Evolutionary conservation across 2,888 invertebrate species (phyloP).

Genomic region (Watsonalla cultraria): DNA sequence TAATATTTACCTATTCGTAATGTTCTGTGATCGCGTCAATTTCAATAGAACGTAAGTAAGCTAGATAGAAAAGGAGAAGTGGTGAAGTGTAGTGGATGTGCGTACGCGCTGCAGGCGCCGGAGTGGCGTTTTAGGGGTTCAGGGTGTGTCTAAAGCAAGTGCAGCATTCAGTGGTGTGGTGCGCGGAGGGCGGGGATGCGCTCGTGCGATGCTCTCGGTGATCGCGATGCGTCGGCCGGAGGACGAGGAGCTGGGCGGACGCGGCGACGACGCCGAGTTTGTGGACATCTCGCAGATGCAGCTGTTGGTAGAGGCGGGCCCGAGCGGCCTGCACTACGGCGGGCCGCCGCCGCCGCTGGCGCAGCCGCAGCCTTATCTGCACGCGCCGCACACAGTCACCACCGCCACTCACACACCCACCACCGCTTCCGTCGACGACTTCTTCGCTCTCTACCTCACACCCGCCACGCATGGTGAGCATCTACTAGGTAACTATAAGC

Average conservation of each 20-base stretch:
- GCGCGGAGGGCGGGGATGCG: conserved; percentile 66
- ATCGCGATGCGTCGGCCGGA: conserved; percentile 88
- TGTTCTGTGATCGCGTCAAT: conserved; percentile 74
- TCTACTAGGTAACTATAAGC: conserved; percentile 13
- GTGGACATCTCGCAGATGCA: conserved; percentile 91
- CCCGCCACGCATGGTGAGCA: conserved; percentile 80
- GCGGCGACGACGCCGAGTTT: conserved; percentile 83
- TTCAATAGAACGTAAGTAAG: conserved; percentile 55
- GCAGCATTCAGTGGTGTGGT: conserved; percentile 46
- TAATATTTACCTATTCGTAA: conserved; percentile 53
- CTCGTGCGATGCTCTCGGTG: conserved; percentile 79
- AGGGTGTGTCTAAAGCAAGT: conserved; percentile 37
- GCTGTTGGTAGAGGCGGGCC: conserved; percentile 82
- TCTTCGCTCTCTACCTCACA: conserved; percentile 86
- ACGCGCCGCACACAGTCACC: conserved; percentile 42
- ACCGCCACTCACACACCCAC: conserved; percentile 61
- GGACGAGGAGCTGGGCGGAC: conserved; percentile 79
- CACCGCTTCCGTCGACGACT: conserved; percentile 84
- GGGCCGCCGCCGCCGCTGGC: conserved; percentile 70
- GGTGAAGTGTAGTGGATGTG: conserved; percentile 16
- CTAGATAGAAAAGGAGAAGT: conserved; percentile 30
- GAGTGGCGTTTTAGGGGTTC: conserved; percentile 20
- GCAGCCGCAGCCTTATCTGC: conserved; percentile 64
- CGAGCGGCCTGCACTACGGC: conserved; percentile 70
- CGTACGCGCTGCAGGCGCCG: conserved; percentile 32